phyloP scores from a whole-genome alignment of 1,140 invertebrate genomes.

The Homarus americanus region DNA sequence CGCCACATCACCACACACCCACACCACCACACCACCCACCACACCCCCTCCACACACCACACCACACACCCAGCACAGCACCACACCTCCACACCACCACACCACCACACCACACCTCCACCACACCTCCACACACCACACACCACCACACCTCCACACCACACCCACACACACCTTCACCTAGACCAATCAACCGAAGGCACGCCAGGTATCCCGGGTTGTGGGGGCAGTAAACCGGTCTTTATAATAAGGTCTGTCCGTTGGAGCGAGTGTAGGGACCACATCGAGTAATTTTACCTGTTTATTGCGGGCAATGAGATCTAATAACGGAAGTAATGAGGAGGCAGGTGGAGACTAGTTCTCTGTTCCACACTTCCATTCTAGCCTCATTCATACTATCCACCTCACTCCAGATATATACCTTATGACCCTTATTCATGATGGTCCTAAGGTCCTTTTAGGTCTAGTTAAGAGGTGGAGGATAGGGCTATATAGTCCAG shows the following conservation, averaged over 20 bases:
- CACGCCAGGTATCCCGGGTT: not conserved
- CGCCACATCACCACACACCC: not conserved
- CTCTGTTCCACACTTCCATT: slow-evolving; percentile 34
- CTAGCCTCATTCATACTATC: slow-evolving; percentile 1
- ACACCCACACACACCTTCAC: too few species aligned
- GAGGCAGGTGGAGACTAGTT: slow-evolving; percentile 51
- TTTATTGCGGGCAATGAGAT: slow-evolving; percentile 74
- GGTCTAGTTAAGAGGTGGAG: too few species aligned
- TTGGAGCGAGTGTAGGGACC: slow-evolving; percentile 17
- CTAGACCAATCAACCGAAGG: not conserved
- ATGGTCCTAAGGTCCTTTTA: slow-evolving; percentile 10
- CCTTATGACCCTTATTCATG: not conserved
- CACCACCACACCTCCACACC: too few species aligned
- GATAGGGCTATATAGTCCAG: too few species aligned
- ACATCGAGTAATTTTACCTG: slow-evolving; percentile 68
- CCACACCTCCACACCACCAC: not conserved
- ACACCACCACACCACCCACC: not conserved
- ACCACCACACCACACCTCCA: not conserved
- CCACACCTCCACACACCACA: not conserved
- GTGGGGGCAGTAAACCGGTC: slow-evolving; percentile 15
- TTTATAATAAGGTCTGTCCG: slow-evolving; percentile 50
- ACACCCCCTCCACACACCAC: not conserved
- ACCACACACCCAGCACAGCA: not conserved
- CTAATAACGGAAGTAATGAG: slow-evolving; percentile 73
- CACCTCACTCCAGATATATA: not conserved